Evolutionary conservation across 2,888 invertebrate species (phyloP).

Genomic region (Magallana nippona): DNA sequence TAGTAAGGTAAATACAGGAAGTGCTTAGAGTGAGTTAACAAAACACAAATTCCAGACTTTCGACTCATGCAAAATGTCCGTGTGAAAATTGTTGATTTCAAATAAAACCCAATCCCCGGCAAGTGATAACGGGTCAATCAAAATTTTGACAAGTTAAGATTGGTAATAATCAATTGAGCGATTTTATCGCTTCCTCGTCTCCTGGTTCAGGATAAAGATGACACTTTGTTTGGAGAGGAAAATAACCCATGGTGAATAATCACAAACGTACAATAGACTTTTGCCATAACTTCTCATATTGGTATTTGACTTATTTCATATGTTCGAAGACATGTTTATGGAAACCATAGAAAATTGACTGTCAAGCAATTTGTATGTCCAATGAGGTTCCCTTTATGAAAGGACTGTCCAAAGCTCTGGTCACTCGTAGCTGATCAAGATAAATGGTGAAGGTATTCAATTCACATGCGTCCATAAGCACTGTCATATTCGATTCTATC

Average conservation of each 20-base stretch:
- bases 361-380: constrained; percentile 34
- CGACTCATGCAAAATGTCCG: constrained; percentile 27
- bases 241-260: constrained; percentile 22
- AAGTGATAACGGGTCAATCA: constrained; percentile 28
- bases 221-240: constrained; percentile 34
- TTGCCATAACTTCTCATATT: constrained; percentile 23
- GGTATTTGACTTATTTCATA: constrained; percentile 28
- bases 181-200: constrained; percentile 32
- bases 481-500: constrained; percentile 14
- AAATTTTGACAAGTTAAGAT: constrained; percentile 43
- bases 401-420: background rate
- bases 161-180: constrained; percentile 42
- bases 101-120: background rate
- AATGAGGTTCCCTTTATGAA: background rate
- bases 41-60: background rate
- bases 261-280: constrained; percentile 22
- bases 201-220: constrained; percentile 25
- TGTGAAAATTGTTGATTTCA: constrained; percentile 30
- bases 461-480: background rate
- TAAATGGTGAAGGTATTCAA: background rate
- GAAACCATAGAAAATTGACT: constrained; percentile 13
- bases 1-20: background rate
- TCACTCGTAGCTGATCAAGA: background rate
- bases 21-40: background rate
- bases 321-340: constrained; percentile 20